Evolutionary conservation across 2,888 invertebrate genomes (phyloP).

Genomic region (Seira ritae): DNA sequence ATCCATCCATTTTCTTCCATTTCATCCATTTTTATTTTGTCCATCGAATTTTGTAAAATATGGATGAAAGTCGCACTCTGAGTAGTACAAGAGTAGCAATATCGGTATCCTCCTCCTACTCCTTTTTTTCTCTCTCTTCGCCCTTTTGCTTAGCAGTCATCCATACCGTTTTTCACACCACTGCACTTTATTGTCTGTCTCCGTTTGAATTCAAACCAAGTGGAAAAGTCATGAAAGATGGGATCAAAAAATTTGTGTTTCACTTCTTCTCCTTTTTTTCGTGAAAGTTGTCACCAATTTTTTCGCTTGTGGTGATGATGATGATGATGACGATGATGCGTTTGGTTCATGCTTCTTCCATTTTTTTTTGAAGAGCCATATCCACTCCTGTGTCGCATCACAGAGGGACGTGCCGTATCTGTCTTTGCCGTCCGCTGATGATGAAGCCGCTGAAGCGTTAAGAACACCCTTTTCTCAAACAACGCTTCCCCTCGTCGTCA

Average conservation of each 20-base stretch:
- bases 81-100: not conserved
- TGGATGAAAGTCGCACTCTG: too few relatives aligned
- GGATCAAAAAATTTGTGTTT: slow-evolving; percentile 49
- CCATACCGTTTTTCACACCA: slow-evolving; percentile 43
- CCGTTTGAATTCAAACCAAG: slow-evolving; percentile 59
- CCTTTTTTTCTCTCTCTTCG: slow-evolving; percentile 9
- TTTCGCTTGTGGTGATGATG: slow-evolving; percentile 35
- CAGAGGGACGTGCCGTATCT: slow-evolving; percentile 29
- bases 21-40: too few relatives aligned
- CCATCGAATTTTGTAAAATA: too few relatives aligned
- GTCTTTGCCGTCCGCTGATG: slow-evolving; percentile 34
- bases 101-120: not conserved
- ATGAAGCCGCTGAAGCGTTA: slow-evolving; percentile 45
- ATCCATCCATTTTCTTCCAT: too few relatives aligned
- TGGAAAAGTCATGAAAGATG: slow-evolving; percentile 61
- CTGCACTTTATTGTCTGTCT: slow-evolving; percentile 56
- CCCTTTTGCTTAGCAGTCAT: slow-evolving; percentile 10
- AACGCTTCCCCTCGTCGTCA: slow-evolving; percentile 8
- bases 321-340: too few relatives aligned
- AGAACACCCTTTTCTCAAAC: slow-evolving; percentile 39
- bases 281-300: slow-evolving; percentile 55
- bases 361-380: not conserved
- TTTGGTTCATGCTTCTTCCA: too few relatives aligned
- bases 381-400: too few relatives aligned
- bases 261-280: slow-evolving; percentile 20